Evolutionary conservation across 2,113 vertebrate species (phyloP), one percentile per base, ranked within the genome.

Genomic region (Cromileptes altivelis): DNA sequence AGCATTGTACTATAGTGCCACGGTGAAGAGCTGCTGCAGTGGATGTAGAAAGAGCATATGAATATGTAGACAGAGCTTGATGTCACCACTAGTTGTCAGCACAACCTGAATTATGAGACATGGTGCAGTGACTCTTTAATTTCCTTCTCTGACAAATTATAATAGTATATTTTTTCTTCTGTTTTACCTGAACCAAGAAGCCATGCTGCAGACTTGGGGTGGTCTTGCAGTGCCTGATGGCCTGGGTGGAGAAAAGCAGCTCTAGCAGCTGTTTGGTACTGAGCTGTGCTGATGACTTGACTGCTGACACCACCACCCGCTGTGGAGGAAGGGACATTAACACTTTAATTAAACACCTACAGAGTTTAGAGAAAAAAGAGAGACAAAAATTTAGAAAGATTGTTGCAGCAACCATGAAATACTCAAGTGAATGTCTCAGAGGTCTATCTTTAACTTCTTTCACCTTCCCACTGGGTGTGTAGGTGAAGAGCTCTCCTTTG

Each of bases 151-250:
- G n/a, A n/a, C 19, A n/a, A 11, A 56, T 45, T 25, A 33, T 30
- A 21, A 12, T 11, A 23, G 10, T 49, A 9, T 5, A 13, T 68
- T 25, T 19, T 47, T 8, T 23, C 3, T 30, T 17, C 6, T 71
- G 23, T 6, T 72, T 75, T 94, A 98, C 98, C 97, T 99, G 98
- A 3, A 97, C 97, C 0, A 99, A 94, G 93, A 99, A 98, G 63
- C 98, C 98, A 0, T 98, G 98, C 78, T 99, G 97, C 93, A 98
- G 92, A 1, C 96, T 96, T 1, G 97, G 98, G 53, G 96, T 88
- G 60, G 95, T 97, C 92, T 98, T 99, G 92, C 97, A 98, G 92
- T 98, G 97, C 21, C 96, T 94, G 0, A 97, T 96, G 15, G 97
- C 97, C 96, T 98, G 94, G 1, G 87, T 86, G 84, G 61, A 81